Percentiles rank a stretch among this genome's conserved stretches.
Conservation (phyloP, 2,113 vertebrate species). For the Plectropomus leopardus region DNA sequence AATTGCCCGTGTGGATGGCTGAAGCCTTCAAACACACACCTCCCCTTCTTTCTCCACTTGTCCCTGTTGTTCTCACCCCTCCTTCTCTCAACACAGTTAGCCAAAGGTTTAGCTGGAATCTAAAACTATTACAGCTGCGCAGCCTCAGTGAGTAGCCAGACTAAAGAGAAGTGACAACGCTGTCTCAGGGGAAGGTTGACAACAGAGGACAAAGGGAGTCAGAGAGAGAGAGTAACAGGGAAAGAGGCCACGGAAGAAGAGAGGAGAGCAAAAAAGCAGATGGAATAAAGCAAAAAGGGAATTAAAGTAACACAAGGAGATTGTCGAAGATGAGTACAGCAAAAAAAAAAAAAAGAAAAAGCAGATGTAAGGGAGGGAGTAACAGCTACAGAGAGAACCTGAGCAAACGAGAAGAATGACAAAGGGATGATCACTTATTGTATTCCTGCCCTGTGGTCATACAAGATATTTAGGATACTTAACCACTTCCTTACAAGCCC, state of each 20-base stretch:
- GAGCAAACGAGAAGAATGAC: conserved; percentile 4
- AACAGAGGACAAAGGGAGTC: conserved; percentile 75
- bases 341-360: conserved; percentile 1
- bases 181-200: conserved; percentile 83
- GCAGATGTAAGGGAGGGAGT: background rate
- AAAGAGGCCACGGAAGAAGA: conserved; percentile 2
- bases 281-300: conserved; percentile 45
- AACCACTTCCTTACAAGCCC: conserved; percentile 5
- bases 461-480: conserved; percentile 19
- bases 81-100: conserved; percentile 66
- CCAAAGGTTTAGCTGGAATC: conserved; percentile 81
- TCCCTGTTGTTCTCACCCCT: conserved; percentile 54
- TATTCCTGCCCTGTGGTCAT: conserved; percentile 1
- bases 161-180: conserved; percentile 85
- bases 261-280: conserved; percentile 53
- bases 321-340: background rate
- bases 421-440: background rate
- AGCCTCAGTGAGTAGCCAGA: conserved; percentile 63
- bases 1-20: conserved; percentile 67
- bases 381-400: background rate
- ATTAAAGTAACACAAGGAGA: conserved; percentile 31
- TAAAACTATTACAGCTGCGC: conserved; percentile 81
- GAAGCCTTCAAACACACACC: conserved; percentile 55
- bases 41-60: conserved; percentile 29
- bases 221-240: conserved; percentile 35